Percentiles rank a stretch among this genome's conserved stretches.
These are phyloP conservation scores for Dasypolia templi DNA, from an alignment of 2,888 invertebrate species.

Conservation along the genomic window DNA sequence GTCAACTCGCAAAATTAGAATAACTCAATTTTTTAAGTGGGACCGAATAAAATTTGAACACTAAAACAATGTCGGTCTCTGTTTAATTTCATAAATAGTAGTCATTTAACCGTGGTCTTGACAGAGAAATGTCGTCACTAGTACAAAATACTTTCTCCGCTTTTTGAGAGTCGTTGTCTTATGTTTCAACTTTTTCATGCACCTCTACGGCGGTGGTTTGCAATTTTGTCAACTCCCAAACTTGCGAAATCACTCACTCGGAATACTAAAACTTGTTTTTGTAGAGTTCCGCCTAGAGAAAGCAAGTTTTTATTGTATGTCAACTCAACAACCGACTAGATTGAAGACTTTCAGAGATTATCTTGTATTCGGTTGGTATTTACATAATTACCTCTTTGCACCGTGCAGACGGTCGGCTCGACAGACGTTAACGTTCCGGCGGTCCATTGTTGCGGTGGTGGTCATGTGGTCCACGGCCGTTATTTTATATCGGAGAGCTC, in stretches of 20 bases:
- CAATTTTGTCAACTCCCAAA: conserved; percentile 82
- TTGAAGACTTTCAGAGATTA: conserved; percentile 72
- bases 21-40: conserved; percentile 25
- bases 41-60: conserved; percentile 30
- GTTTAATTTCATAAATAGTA: conserved; percentile 72
- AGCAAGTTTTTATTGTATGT: conserved; percentile 78
- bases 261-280: conserved; percentile 81
- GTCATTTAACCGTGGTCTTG: conserved; percentile 67
- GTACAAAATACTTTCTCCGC: conserved; percentile 80
- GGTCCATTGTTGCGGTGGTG: conserved; percentile 66
- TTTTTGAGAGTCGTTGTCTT: conserved; percentile 75
- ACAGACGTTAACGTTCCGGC: conserved; percentile 58
- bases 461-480: conserved; percentile 75
- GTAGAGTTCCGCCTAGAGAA: conserved; percentile 82
- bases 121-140: conserved; percentile 72
- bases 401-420: conserved; percentile 30
- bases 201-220: conserved; percentile 69
- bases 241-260: conserved; percentile 82
- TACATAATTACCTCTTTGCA: conserved; percentile 65
- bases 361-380: conserved; percentile 61
- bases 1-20: conserved; percentile 21
- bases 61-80: conserved; percentile 53
- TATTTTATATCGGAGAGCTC: conserved; percentile 77
- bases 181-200: conserved; percentile 81
- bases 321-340: conserved; percentile 61